Conservation (phyloP, 2,113 vertebrate species). For the Acanthisitta chloris region DNA sequence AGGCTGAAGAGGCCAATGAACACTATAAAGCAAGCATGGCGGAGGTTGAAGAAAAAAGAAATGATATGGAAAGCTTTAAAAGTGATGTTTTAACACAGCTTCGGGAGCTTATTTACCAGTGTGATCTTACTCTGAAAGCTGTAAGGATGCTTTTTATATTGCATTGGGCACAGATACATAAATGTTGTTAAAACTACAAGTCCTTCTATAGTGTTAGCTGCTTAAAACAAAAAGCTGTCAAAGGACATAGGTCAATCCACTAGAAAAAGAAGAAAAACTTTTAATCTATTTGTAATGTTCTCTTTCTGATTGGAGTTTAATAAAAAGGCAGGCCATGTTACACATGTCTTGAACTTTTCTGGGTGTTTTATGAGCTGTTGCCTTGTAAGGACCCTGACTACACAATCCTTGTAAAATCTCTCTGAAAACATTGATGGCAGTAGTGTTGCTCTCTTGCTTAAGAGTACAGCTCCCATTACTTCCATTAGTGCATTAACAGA, state of each 20-base stretch:
- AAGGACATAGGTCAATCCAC: not conserved
- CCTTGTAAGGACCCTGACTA: not conserved
- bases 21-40: slow-evolving; percentile 87
- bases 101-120: slow-evolving; percentile 92
- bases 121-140: slow-evolving; percentile 95
- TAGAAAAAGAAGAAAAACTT: not conserved
- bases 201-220: not conserved
- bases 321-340: not conserved
- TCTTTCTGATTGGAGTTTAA: not conserved
- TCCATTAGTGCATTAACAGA: not conserved
- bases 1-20: slow-evolving; percentile 93
- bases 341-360: not conserved
- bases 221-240: not conserved
- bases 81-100: slow-evolving; percentile 89
- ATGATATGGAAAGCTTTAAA: slow-evolving; percentile 86
- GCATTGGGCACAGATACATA: not conserved
- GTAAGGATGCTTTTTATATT: slow-evolving; percentile 73
- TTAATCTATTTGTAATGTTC: not conserved
- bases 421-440: not conserved
- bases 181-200: not conserved
- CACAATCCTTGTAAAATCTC: not conserved
- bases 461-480: not conserved
- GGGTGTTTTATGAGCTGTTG: not conserved
- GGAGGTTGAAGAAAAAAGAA: slow-evolving; percentile 86
- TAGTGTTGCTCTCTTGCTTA: not conserved